phyloP scores from a whole-genome alignment of 2,113 vertebrate genomes.

The Crotalus helleri region DNA sequence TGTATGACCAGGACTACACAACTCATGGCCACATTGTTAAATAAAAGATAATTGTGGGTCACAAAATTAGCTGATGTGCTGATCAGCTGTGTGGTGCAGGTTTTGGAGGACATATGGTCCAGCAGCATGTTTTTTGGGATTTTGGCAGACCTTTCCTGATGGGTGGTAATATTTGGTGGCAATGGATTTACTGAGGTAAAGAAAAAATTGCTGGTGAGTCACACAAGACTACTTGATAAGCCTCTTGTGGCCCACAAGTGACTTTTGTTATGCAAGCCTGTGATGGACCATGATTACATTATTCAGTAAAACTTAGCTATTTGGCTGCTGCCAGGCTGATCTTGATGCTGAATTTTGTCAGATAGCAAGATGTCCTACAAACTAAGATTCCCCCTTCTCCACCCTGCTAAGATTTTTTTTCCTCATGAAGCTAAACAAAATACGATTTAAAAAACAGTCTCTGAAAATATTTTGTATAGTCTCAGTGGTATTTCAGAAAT shows the following conservation, averaged over 20 bases:
- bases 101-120: neutral
- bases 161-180: neutral
- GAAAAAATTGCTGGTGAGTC: neutral
- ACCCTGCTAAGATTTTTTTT: neutral
- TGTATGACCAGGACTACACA: slow-evolving; percentile 15
- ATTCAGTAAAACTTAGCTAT: slow-evolving; percentile 1
- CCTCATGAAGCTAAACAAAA: neutral
- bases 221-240: neutral
- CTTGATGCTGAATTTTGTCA: neutral
- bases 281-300: slow-evolving; percentile 21
- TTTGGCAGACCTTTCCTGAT: neutral
- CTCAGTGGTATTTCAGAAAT: neutral
- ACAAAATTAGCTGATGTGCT: neutral
- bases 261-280: neutral
- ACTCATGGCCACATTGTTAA: neutral
- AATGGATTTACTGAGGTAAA: neutral
- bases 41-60: neutral
- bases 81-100: neutral
- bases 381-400: neutral
- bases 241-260: neutral
- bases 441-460: neutral
- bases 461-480: neutral
- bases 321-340: neutral
- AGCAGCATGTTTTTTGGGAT: neutral
- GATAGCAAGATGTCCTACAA: slow-evolving; percentile 4